phyloP scores from a whole-genome alignment of 2,797 vertebrate genomes.

The Ciconia nigra region DNA sequence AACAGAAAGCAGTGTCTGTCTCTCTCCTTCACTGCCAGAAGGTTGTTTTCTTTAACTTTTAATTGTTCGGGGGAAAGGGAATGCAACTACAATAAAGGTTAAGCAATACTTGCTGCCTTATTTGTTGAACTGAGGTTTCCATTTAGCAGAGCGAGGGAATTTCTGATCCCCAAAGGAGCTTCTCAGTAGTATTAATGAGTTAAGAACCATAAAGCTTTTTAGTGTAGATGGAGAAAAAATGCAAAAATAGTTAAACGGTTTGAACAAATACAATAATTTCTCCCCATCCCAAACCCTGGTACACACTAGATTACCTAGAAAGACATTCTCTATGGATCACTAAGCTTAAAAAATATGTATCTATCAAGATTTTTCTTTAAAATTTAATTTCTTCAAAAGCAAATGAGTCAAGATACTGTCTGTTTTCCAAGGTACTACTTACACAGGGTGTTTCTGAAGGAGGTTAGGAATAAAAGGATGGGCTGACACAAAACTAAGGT shows the following conservation, averaged over 20 bases:
- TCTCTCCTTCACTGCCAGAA: neutral
- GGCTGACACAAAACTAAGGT: neutral
- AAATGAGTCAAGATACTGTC: neutral
- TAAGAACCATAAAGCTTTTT: neutral
- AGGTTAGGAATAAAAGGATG: neutral
- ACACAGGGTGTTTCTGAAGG: neutral
- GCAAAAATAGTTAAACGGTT: neutral
- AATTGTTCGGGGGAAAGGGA: slow-evolving; percentile 32
- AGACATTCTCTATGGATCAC: neutral
- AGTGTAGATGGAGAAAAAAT: neutral
- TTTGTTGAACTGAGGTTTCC: neutral
- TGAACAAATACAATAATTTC: neutral
- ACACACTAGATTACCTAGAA: neutral
- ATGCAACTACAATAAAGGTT: neutral
- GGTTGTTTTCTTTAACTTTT: slow-evolving; percentile 1
- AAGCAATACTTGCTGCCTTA: neutral
- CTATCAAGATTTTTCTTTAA: neutral
- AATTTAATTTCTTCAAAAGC: neutral
- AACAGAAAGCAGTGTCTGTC: neutral
- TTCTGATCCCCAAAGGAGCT: neutral
- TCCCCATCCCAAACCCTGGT: neutral
- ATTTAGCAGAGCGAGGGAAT: neutral
- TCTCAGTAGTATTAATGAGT: neutral
- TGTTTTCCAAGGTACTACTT: neutral
- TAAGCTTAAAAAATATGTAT: neutral